phyloP scores from a whole-genome alignment of 2,113 vertebrate genomes.

The Cettia cetti region DNA sequence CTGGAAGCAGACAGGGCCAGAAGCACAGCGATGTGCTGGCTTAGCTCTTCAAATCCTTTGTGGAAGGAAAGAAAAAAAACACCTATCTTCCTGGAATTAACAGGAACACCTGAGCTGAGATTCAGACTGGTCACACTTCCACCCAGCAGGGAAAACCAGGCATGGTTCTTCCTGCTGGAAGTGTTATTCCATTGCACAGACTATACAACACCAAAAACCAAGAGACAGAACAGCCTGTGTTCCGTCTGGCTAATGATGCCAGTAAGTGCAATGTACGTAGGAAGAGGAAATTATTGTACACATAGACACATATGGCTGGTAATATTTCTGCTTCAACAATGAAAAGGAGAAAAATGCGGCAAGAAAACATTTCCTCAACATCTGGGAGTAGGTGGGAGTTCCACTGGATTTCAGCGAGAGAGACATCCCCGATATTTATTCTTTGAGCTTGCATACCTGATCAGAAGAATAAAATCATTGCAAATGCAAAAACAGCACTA shows the following conservation, averaged over 20 bases:
- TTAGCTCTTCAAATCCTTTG: background rate
- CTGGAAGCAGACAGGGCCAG: background rate
- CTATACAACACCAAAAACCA: background rate
- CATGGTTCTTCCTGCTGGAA: background rate
- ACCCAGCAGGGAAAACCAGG: background rate
- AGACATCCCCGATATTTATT: background rate
- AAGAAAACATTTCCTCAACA: background rate
- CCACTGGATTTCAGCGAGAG: background rate
- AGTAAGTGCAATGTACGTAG: background rate
- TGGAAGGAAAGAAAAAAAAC: background rate
- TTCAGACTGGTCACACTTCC: background rate
- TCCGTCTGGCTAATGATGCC: slow-evolving; percentile 47
- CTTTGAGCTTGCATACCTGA: background rate
- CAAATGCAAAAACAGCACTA: background rate
- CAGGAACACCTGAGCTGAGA: background rate
- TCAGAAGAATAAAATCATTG: background rate
- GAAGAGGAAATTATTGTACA: slow-evolving; percentile 48
- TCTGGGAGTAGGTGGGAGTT: background rate
- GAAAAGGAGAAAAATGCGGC: background rate
- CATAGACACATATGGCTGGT: background rate
- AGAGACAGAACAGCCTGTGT: slow-evolving; percentile 27
- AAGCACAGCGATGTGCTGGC: background rate
- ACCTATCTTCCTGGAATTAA: background rate
- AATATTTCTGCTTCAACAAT: slow-evolving; percentile 41
- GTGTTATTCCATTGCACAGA: background rate